Conservation (phyloP, 2,797 vertebrate genomes). For the Tenualosa ilisha region DNA sequence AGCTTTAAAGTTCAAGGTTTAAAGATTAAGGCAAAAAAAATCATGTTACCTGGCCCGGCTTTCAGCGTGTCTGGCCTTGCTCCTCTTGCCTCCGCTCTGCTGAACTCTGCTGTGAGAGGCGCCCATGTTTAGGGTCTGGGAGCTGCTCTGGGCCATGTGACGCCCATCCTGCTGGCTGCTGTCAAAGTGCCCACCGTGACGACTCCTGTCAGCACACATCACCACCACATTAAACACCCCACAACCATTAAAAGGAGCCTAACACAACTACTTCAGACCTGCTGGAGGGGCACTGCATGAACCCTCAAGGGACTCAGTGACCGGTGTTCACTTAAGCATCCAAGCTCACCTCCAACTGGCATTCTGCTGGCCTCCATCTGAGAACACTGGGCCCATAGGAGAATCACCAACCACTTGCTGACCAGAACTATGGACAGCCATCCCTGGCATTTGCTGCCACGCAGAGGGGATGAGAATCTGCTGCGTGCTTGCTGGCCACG, state of each 20-base stretch:
- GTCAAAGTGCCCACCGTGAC: conserved; percentile 89
- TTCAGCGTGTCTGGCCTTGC: conserved; percentile 78
- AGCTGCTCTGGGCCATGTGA: conserved; percentile 74
- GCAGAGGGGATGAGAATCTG: conserved; percentile 96
- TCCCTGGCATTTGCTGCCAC: conserved; percentile 96
- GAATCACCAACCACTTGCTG: conserved; percentile 87
- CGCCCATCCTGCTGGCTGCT: conserved; percentile 86
- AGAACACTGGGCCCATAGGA: conserved; percentile 74
- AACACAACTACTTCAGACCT: neutral
- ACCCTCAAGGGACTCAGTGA: neutral
- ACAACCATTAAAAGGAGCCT: neutral
- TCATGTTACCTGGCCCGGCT: conserved; percentile 78
- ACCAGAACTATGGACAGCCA: conserved; percentile 89
- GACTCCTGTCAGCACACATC: conserved; percentile 64
- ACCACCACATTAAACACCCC: neutral
- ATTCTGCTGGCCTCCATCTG: conserved; percentile 82
- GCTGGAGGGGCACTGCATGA: neutral
- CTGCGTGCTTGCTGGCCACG: conserved; percentile 95
- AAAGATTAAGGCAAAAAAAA: too few species aligned
- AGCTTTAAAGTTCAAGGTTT: too few species aligned
- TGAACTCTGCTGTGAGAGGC: conserved; percentile 81
- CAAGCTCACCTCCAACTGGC: conserved; percentile 87
- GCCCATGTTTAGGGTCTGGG: conserved; percentile 82
- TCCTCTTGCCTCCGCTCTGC: conserved; percentile 83
- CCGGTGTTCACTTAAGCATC: neutral